phyloP scores from a whole-genome alignment of 2,113 vertebrate species.

The Sphaerodactylus townsendi region DNA sequence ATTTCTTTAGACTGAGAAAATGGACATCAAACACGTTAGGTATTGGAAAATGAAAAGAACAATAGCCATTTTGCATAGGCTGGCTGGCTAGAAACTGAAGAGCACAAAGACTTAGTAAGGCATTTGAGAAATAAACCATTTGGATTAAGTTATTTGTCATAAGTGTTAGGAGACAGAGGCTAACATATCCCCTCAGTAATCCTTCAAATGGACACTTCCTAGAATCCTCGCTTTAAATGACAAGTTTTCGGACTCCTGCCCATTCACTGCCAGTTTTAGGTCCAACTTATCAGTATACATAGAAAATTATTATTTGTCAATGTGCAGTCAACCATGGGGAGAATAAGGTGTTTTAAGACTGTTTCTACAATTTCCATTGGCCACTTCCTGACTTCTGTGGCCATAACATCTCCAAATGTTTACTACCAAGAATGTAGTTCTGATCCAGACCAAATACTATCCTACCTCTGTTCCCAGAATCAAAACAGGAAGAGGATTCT shows the following conservation, averaged over 20 bases:
- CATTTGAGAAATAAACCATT: slow-evolving; percentile 6
- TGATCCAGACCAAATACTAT: background rate
- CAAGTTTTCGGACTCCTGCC: background rate
- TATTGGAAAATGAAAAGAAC: slow-evolving; percentile 13
- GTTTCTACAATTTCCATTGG: too few relatives aligned
- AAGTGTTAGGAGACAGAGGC: background rate
- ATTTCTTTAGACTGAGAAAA: slow-evolving; percentile 22
- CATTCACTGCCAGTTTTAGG: background rate
- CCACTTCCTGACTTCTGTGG: background rate
- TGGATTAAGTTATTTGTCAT: background rate
- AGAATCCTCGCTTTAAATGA: background rate
- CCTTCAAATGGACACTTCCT: background rate
- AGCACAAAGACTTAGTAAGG: background rate
- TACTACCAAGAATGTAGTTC: background rate
- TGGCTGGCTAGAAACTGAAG: background rate
- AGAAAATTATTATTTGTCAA: background rate
- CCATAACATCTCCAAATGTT: background rate
- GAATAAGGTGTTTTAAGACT: background rate
- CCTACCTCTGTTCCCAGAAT: background rate
- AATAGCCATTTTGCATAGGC: background rate
- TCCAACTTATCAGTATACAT: background rate
- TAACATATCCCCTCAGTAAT: background rate
- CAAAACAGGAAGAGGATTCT: background rate
- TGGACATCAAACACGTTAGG: slow-evolving; percentile 14
- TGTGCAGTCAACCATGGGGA: background rate